These are phyloP conservation scores for Diadema setosum DNA, from an alignment of 35 echinoderm and acorn worm species.

Conservation along the genomic window DNA sequence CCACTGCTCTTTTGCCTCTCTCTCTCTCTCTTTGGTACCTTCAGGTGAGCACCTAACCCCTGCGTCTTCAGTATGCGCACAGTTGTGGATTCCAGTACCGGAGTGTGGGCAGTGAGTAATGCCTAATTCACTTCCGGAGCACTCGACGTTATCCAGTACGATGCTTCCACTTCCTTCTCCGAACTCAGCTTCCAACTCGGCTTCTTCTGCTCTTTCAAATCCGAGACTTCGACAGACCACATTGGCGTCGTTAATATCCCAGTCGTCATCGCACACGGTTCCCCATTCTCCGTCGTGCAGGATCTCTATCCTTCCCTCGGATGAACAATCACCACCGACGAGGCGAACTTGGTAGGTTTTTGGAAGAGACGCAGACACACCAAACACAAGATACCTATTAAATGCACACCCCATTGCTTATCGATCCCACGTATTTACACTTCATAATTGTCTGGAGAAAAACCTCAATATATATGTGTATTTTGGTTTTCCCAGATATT, in stretches of 20 bases:
- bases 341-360: conserved; percentile 19
- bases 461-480: too few relatives aligned
- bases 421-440: too few relatives aligned
- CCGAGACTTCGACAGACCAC: conserved; percentile 43
- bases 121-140: conserved; percentile 21
- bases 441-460: too few relatives aligned
- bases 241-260: conserved; percentile 41
- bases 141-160: conserved; percentile 21
- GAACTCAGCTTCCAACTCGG: neutral
- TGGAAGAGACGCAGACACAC: too few relatives aligned
- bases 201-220: neutral
- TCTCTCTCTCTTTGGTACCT: too few relatives aligned
- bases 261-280: conserved; percentile 40
- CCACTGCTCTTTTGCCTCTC: too few relatives aligned
- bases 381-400: too few relatives aligned
- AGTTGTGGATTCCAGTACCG: conserved; percentile 7
- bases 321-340: neutral
- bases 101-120: conserved; percentile 34
- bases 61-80: conserved; percentile 53
- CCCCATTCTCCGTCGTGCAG: conserved; percentile 36
- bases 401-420: too few relatives aligned
- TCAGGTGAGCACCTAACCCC: conserved; percentile 22
- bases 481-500: too few relatives aligned
- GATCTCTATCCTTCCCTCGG: conserved; percentile 36
- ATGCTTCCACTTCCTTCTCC: conserved; percentile 11